Base-by-base conservation (phyloP, 2,113 vertebrate species). In the Hipposideros armiger region DNA sequence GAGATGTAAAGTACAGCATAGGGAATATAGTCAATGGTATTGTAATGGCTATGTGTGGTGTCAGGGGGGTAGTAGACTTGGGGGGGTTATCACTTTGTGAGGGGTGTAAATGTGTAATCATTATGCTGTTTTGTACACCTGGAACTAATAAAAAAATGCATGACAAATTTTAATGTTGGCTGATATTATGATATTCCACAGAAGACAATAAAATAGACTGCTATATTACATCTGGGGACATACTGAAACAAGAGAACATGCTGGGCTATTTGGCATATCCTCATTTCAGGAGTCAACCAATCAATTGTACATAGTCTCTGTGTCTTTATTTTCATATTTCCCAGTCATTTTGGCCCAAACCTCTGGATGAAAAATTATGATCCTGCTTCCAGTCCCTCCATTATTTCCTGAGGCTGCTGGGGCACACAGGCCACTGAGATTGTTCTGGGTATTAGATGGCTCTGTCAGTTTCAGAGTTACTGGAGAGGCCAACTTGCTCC, bases 101-200 rank as follows among this genome's bases (percentile, higher is more conserved):
- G 47, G 47, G 47, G 47, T 50, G 47, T 47, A 50, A 50, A 50
- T 50, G 47, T 50, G 1, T 9, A 50, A 50, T 50, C 47, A 50
- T 50, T 50, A 47, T 47, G 47, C 13, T 50, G 47, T 50, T 50
- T 50, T 50, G 47, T 50, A 50, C 47, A 50, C 47, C 47, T 50
- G 11, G 47, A 50, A 50, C 47, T 50, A 50, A 50, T 50, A 50
- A 50, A 50, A 50, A 50, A 50, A 9, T 50, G 13, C 56, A 42
- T 81, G 66, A 16, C 26, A 80, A 80, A 67, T 32, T 64, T 45
- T 26, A 30, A 81, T 32, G 22, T 14, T 45, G 15, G 15, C 22
- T 56, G n/a, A 54, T 66, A 92, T 47, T 78, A 74, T 86, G 10
- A 67, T 85, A 81, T 81, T 69, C 62, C 42, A 74, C 42, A 92